phyloP scores from a whole-genome alignment of 2,888 invertebrate genomes.

The Chymomyza procnemis region DNA sequence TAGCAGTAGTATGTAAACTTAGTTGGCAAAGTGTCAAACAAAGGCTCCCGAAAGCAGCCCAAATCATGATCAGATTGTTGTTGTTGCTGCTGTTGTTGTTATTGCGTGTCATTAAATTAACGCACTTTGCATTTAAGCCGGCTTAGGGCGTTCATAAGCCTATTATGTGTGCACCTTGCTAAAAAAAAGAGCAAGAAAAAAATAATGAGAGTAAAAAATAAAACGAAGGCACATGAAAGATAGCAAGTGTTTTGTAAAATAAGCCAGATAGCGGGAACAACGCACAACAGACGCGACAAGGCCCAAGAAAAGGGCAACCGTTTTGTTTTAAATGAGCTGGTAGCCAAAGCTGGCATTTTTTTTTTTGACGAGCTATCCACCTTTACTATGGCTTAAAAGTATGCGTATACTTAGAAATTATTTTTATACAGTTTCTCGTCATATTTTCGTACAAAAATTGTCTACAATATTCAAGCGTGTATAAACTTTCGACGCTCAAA shows the following conservation, averaged over 20 bases:
- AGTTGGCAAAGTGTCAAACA: background rate
- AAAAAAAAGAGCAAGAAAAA: background rate
- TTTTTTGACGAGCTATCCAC: background rate
- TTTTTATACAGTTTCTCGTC: too few relatives aligned
- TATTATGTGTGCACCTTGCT: conserved; percentile 37
- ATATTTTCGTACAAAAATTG: too few relatives aligned
- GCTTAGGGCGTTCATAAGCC: conserved; percentile 50
- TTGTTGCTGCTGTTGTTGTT: conserved; percentile 1
- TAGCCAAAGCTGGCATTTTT: background rate
- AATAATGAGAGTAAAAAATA: background rate
- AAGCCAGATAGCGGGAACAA: conserved; percentile 22
- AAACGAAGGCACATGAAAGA: background rate
- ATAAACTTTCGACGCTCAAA: too few relatives aligned
- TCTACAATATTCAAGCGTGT: too few relatives aligned
- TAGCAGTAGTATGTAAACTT: background rate
- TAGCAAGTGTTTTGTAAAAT: background rate
- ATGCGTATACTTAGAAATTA: too few relatives aligned
- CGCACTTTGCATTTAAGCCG: conserved; percentile 58
- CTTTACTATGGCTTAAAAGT: background rate
- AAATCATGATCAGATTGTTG: background rate
- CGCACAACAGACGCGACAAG: conserved; percentile 1
- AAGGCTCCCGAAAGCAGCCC: background rate
- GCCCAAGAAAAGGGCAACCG: background rate
- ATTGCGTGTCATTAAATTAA: conserved; percentile 55
- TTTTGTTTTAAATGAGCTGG: conserved; percentile 14